A percentile compares a stretch with the other conserved stretches of the same genome.
phyloP scores from a whole-genome alignment of 1,140 invertebrate genomes.

The Leptopilina clavipes region DNA sequence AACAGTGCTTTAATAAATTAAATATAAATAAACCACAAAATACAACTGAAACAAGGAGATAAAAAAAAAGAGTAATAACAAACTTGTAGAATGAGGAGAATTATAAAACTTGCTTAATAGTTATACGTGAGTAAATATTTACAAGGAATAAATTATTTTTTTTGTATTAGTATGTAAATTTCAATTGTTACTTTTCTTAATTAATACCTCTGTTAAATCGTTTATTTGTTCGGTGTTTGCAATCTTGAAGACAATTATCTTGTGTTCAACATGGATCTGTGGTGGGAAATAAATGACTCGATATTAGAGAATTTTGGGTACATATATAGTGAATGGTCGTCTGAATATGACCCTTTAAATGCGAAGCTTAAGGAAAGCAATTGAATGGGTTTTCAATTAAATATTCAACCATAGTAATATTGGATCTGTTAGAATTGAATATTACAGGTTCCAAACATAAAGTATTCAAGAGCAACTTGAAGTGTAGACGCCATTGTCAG shows the following conservation, averaged over 20 bases:
- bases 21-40: too few relatives aligned
- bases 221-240: background rate
- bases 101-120: too few relatives aligned
- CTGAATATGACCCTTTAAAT: constrained; percentile 53
- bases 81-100: too few relatives aligned
- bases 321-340: constrained; percentile 38
- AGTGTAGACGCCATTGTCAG: constrained; percentile 52
- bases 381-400: constrained; percentile 64
- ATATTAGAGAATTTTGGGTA: background rate
- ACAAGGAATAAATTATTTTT: too few relatives aligned
- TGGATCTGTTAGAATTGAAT: constrained; percentile 46
- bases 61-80: too few relatives aligned
- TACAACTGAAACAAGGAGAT: too few relatives aligned
- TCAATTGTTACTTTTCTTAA: too few relatives aligned
- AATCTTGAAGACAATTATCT: background rate
- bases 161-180: too few relatives aligned
- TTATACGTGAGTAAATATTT: too few relatives aligned
- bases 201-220: background rate
- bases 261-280: background rate
- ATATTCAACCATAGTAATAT: constrained; percentile 55
- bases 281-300: background rate
- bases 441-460: constrained; percentile 37
- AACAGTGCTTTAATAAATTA: too few relatives aligned
- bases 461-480: constrained; percentile 42
- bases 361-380: constrained; percentile 44